These are phyloP conservation scores for Calosoma granatense DNA, from an alignment of 1,140 invertebrate genomes.

Conservation along the genomic window DNA sequence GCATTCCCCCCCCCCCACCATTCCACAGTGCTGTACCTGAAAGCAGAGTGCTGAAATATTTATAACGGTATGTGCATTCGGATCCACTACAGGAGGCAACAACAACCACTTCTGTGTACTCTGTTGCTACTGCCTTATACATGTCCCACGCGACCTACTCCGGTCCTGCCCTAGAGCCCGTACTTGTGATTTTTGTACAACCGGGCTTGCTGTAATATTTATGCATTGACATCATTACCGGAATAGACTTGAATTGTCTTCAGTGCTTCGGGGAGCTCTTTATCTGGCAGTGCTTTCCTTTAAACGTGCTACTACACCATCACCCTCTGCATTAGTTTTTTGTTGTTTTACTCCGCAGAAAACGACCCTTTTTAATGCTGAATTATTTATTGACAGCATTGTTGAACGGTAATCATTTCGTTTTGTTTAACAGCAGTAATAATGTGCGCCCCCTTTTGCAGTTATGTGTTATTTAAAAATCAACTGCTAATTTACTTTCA, in stretches of 20 bases:
- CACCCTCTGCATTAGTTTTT: neutral
- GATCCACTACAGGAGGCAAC: neutral
- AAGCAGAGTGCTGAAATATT: neutral
- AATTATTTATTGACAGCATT: neutral
- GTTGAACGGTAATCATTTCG: neutral
- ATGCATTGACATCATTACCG: conserved; percentile 2
- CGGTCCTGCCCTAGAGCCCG: neutral
- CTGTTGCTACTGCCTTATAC: neutral
- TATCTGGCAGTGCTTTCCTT: neutral
- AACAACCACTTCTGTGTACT: neutral
- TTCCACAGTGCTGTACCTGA: too few relatives aligned
- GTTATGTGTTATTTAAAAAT: too few relatives aligned
- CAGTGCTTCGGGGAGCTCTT: neutral
- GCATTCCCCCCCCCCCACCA: too few relatives aligned
- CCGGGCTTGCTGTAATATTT: neutral
- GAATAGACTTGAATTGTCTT: neutral
- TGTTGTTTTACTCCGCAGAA: neutral
- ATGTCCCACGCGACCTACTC: neutral
- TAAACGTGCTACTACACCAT: neutral
- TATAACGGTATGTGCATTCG: neutral
- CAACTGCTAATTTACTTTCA: too few relatives aligned
- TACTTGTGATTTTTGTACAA: neutral
- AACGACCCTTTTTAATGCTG: neutral
- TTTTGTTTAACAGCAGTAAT: neutral
- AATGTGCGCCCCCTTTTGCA: too few relatives aligned